Evolutionary conservation across 2,113 vertebrate species (phyloP).

Genomic region (Cynopterus brachyotis): DNA sequence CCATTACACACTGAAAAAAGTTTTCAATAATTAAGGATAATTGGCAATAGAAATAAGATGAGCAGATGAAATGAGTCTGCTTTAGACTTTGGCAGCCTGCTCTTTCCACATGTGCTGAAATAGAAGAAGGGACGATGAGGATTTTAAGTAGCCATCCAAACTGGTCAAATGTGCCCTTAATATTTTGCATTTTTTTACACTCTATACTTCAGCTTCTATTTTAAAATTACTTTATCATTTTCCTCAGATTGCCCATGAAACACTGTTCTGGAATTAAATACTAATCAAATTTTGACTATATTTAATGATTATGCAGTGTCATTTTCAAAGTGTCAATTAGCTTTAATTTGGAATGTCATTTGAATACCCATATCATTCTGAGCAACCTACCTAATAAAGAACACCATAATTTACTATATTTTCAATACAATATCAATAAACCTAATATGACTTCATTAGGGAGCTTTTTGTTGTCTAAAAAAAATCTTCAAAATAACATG

Average conservation of each 20-base stretch:
- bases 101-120: background rate
- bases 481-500: constrained; percentile 30
- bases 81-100: constrained; percentile 64
- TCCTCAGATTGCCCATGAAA: background rate
- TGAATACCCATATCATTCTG: constrained; percentile 62
- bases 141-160: constrained; percentile 68
- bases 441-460: background rate
- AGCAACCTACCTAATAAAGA: constrained; percentile 33
- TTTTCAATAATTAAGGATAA: constrained; percentile 85
- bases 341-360: constrained; percentile 67
- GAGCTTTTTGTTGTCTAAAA: constrained; percentile 56
- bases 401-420: constrained; percentile 57
- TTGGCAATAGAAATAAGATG: constrained; percentile 82
- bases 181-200: constrained; percentile 37
- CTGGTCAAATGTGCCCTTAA: constrained; percentile 66
- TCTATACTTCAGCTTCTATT: constrained; percentile 1
- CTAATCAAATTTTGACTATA: constrained; percentile 70
- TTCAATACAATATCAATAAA: constrained; percentile 48
- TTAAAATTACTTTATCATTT: constrained; percentile 29
- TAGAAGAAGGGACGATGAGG: constrained; percentile 30
- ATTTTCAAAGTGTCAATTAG: constrained; percentile 72
- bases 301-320: constrained; percentile 72
- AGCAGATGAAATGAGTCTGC: constrained; percentile 78
- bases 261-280: constrained; percentile 71
- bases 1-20: constrained; percentile 78